Evolutionary conservation across 2,113 vertebrate genomes (phyloP), one percentile per base, ranked within the genome.

Genomic region (Epinephelus cyanopodus): DNA sequence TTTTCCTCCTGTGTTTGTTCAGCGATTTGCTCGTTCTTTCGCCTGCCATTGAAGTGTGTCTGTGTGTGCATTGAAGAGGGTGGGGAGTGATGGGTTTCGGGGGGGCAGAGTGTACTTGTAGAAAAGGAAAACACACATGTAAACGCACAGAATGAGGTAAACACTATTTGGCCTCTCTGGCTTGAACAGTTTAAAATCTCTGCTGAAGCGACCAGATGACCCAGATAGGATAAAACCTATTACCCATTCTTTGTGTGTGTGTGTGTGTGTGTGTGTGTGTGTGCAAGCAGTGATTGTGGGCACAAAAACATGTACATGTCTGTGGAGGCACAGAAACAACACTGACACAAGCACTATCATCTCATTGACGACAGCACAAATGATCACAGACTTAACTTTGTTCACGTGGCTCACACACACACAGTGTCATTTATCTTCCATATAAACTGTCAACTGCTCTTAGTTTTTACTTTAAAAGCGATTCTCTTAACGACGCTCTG

Each of bases 1-100:
- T 87, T 77, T 80, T 61, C 64, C 68, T 75, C 62, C 64, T 21
- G 64, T 84, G 81, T 92, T 90, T 89, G 84, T 85, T 86, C 74
- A 83, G 60, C 52, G 4, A 56, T 81, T 63, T 78, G 53, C 80
- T 82, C 25, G 9, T 60, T 81, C 74, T 72, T 67, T 83, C 5
- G 48, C 29, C 48, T 69, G 53, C 54, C 61, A 77, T 71, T 74
- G 64, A 83, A 74, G 77, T 65, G 79, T 53, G 29, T 73, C 58
- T 83, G 52, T 19, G n/a, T 72, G 69, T 29, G 66, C 27, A 75
- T 64, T 82, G 67, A 76, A 74, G 17, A 18, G 23, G 61, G 50
- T 19, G 56, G 61, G 42, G 17, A 21, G 25, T 37, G 3, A 18
- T 15, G 4, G 4, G 25, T 47, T 0, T n/a, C n/a, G 45, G 14